phyloP scores from a whole-genome alignment of 2,113 vertebrate genomes.

The Piaya cayana region DNA sequence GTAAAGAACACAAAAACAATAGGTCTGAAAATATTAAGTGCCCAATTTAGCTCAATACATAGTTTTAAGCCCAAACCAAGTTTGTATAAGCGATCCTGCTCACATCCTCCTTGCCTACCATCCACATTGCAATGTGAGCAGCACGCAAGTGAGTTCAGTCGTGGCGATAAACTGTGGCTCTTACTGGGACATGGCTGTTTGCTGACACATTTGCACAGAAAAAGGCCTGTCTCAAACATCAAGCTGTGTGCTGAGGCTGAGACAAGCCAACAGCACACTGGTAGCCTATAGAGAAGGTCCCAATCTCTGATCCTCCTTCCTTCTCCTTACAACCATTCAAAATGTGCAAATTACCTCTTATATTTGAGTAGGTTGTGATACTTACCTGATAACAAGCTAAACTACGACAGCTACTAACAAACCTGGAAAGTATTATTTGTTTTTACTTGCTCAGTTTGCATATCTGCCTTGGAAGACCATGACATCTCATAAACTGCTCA shows the following conservation, averaged over 20 bases:
- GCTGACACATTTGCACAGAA: background rate
- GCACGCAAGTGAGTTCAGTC: background rate
- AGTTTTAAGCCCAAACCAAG: background rate
- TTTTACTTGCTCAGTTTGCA: background rate
- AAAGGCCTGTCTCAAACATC: background rate
- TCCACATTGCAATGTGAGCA: background rate
- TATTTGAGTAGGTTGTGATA: background rate
- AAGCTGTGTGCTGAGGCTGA: background rate
- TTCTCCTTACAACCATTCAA: background rate
- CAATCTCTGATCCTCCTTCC: background rate
- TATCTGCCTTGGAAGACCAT: background rate
- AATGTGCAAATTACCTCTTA: background rate
- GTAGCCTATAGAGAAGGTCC: background rate
- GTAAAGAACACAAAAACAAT: background rate
- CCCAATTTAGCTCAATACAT: background rate
- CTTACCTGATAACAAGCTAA: background rate
- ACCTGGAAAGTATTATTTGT: background rate
- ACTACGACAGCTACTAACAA: background rate
- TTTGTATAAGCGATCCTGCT: background rate
- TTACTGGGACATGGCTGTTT: fast-evolving
- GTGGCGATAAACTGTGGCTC: background rate
- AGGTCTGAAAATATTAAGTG: background rate
- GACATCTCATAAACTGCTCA: background rate
- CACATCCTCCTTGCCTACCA: background rate
- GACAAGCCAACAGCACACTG: background rate